Evolutionary conservation across 1,140 invertebrate species (phyloP), one percentile per base, ranked within the genome.

Genomic region (Drosophila grimshawi): DNA sequence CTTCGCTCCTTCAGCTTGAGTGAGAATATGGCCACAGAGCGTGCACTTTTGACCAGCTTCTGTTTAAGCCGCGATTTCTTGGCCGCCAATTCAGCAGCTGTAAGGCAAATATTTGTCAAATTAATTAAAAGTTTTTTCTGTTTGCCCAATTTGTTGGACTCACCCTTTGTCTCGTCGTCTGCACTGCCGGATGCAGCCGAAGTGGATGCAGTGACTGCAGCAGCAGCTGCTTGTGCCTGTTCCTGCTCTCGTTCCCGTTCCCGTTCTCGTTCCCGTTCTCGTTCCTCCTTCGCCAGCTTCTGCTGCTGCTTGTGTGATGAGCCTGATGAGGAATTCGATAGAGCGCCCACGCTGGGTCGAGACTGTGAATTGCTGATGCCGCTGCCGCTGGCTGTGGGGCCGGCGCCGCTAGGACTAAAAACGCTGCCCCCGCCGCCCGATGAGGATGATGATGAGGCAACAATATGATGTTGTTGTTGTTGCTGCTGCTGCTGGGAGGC

Each of bases 21-120:
- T 1, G 96, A 97, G 91, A 97, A 97, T 74, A 97, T 96, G 5
- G 96, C 96, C 32, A 97, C 96, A 2, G 96, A 96, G 6, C 96
- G 93, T 3, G 96, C 96, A 51, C 96, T 94, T 90, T 97, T 97
- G 92, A 97, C 96, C 49, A 97, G 90, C 71, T 91, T 92, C 19
- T 92, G 92, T 63, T 92, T 92, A 6, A 92, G 81, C 7, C 96
- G 93, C 2, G 95, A 95, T 61, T 95, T 95, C 79, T 95, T 95
- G 19, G 95, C 95, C 53, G 94, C 94, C 11, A 94, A 90, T 37
- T 95, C 95, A 19, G 93, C 94, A 33, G 90, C 92, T 92, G 10
- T 4, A 66, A 45, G 29, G 0, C 1, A 37, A 29, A 8, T 4
- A 61, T 10, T 19, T n/a, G 37, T 27, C 29, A 29, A 64, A 41